phyloP scores from a whole-genome alignment of 2,113 vertebrate genomes.

The Setophaga petechia region DNA sequence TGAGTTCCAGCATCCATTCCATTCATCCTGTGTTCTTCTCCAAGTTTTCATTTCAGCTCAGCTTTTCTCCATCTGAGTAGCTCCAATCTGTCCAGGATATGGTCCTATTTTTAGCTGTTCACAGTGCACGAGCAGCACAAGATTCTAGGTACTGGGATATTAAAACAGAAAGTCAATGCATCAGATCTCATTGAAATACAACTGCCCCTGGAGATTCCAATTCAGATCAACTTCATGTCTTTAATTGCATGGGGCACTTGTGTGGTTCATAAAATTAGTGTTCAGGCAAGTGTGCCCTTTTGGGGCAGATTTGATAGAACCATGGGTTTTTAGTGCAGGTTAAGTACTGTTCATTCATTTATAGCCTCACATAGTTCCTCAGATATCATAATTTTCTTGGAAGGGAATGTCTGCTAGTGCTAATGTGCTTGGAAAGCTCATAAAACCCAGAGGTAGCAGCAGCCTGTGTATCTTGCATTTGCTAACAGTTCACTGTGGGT shows the following conservation, averaged over 20 bases:
- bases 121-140: background rate
- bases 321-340: background rate
- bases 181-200: background rate
- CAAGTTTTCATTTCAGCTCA: background rate
- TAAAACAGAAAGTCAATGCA: background rate
- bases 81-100: background rate
- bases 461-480: background rate
- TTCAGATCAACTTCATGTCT: background rate
- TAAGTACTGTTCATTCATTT: constrained; percentile 1
- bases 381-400: constrained; percentile 19
- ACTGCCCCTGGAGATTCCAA: background rate
- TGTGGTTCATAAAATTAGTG: background rate
- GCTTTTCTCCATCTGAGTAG: background rate
- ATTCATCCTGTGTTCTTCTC: background rate
- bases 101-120: background rate
- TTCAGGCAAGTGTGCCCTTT: background rate
- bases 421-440: constrained; percentile 23
- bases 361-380: background rate
- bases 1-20: background rate
- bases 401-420: constrained; percentile 10
- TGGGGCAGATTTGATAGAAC: background rate
- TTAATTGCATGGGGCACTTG: background rate
- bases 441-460: constrained; percentile 20
- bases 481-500: background rate
- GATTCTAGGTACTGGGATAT: background rate